Evolutionary conservation across 1,140 invertebrate genomes (phyloP).

Genomic region (Arctopsyche grandis): DNA sequence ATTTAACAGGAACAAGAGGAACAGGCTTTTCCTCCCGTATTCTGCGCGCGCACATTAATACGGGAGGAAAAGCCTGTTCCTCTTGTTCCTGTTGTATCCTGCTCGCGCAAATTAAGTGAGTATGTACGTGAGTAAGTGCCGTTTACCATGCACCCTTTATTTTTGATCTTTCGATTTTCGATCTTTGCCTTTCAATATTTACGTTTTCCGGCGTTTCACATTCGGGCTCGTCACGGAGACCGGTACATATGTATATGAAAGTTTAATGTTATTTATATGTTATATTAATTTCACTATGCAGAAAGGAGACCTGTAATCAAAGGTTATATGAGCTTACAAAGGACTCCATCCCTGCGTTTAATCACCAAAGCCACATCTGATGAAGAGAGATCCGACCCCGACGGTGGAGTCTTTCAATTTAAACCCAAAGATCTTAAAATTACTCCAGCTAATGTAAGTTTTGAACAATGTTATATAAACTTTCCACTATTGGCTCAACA

Average conservation of each 20-base stretch:
- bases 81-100: too few relatives aligned
- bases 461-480: not conserved
- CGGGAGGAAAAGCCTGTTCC: too few relatives aligned
- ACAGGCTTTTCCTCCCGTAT: too few relatives aligned
- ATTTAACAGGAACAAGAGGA: too few relatives aligned
- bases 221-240: too few relatives aligned
- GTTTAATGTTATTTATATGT: not conserved
- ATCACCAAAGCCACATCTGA: slow-evolving; percentile 58
- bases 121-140: too few relatives aligned
- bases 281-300: slow-evolving; percentile 47
- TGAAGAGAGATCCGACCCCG: slow-evolving; percentile 62
- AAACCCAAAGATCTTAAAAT: slow-evolving; percentile 65
- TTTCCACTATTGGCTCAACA: not conserved
- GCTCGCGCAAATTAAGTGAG: too few relatives aligned
- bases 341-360: slow-evolving; percentile 61
- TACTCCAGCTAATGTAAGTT: slow-evolving; percentile 65
- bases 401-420: slow-evolving; percentile 63
- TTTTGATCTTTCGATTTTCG: too few relatives aligned
- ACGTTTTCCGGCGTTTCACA: too few relatives aligned
- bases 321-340: slow-evolving; percentile 66
- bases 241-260: not conserved
- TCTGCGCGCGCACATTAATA: too few relatives aligned
- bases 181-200: too few relatives aligned
- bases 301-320: slow-evolving; percentile 65
- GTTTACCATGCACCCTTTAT: too few relatives aligned